Evolutionary conservation across 2,797 vertebrate genomes (phyloP), one percentile per base, ranked within the genome.

Genomic region (Sphenodon punctatus): DNA sequence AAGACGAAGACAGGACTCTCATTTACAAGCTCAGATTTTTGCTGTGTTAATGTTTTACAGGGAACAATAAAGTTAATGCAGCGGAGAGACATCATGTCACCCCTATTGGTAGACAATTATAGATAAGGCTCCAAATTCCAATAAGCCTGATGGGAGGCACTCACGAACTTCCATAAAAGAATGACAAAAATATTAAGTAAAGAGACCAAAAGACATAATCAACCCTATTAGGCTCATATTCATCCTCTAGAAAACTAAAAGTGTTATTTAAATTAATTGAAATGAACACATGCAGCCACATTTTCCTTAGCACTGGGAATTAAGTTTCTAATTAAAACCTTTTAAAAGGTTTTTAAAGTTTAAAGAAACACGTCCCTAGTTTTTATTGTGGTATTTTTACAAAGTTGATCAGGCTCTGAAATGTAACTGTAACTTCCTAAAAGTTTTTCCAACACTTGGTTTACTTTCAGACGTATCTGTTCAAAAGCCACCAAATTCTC

Each of bases 21-120:
- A 93, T 92, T 95, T 94, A 91, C 86, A 90, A 86, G 84, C 84
- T 86, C 77, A 85, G 75, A 90, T 85, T 94, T 95, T 94, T 93
- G 84, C 87, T 82, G 79, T 67, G 83, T 87, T 94, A 93, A 93
- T 94, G 84, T 93, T 95, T 95, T 87, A 94, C 72, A 89, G n/a
- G 30, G 82, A 90, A 91, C 10, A 56, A 92, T 94, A 92, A 94
- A 94, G 90, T 94, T 92, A 94, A 93, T 90, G 82, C 63, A 89
- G 88, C 49, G 9, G 69, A 91, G 83, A 92, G 88, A 93, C 25
- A 91, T 56, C 80, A 45, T 84, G 78, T 86, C 82, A 84, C 74
- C 64, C 80, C 55, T 84, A 77, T 84, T 82, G 66, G 82, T 78
- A 93, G 88, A 86, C 75, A 89, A 89, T 90, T 92, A 93, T 70